Conservation (phyloP, 2,797 vertebrate genomes). For the Anguilla megastoma region DNA sequence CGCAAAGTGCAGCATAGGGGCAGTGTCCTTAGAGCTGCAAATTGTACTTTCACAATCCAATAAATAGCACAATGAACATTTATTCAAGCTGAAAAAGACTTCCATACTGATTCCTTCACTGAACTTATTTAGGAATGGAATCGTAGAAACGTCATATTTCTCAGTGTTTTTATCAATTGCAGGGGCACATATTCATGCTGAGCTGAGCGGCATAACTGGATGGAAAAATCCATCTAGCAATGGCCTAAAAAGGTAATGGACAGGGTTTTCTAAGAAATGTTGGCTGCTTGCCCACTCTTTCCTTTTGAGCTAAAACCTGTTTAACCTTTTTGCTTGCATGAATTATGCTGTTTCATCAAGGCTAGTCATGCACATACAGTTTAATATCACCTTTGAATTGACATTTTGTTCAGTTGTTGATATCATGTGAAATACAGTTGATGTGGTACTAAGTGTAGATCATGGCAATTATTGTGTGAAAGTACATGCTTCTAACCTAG, state of each 20-base stretch:
- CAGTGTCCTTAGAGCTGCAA: too few relatives aligned
- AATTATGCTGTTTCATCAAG: too few relatives aligned
- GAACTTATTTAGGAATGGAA: neutral
- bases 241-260: constrained; percentile 31
- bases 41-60: too few relatives aligned
- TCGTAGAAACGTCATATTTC: neutral
- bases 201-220: neutral
- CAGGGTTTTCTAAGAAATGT: neutral
- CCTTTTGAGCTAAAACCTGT: constrained; percentile 4
- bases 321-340: neutral
- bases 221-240: constrained; percentile 18
- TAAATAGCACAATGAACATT: neutral
- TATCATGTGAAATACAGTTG: neutral
- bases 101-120: neutral
- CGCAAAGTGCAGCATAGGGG: too few relatives aligned
- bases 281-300: constrained; percentile 12
- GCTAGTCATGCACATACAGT: neutral
- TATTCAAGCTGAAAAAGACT: neutral
- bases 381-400: neutral
- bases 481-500: too few relatives aligned
- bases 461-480: neutral
- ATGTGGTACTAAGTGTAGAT: neutral
- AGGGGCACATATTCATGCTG: neutral
- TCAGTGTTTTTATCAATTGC: neutral
- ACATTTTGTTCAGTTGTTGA: neutral